Evolutionary conservation across 2,113 vertebrate species (phyloP).

Genomic region (Gallinago paraguaiae): DNA sequence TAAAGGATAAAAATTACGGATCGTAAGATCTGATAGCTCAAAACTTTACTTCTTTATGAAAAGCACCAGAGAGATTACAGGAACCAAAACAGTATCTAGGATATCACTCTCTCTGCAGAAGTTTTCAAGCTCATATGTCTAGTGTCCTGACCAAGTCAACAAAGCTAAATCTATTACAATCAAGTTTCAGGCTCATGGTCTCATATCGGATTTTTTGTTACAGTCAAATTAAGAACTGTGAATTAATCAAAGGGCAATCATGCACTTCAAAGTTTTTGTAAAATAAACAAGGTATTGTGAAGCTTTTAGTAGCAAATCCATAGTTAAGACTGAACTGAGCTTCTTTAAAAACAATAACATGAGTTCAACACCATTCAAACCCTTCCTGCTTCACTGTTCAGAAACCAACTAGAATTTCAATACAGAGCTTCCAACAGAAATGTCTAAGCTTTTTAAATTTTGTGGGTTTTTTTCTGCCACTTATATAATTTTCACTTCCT

Average conservation of each 20-base stretch:
- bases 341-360: constrained; percentile 34
- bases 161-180: constrained; percentile 14
- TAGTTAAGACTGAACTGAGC: constrained; percentile 15
- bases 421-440: neutral
- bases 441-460: neutral
- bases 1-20: neutral
- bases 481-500: neutral
- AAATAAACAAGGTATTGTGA: constrained; percentile 49
- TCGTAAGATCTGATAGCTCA: neutral
- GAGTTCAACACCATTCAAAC: constrained; percentile 8
- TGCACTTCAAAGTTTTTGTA: constrained; percentile 43
- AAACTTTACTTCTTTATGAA: neutral
- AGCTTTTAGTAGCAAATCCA: constrained; percentile 55
- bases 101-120: neutral
- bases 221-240: constrained; percentile 19
- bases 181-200: neutral
- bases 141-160: constrained; percentile 19
- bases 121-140: neutral
- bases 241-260: constrained; percentile 53
- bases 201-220: constrained; percentile 2
- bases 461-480: neutral
- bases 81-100: neutral
- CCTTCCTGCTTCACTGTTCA: neutral
- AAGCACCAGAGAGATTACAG: neutral
- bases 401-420: constrained; percentile 1